phyloP scores from a whole-genome alignment of 2,113 vertebrate genomes.

The Pachypanchax playfairii region DNA sequence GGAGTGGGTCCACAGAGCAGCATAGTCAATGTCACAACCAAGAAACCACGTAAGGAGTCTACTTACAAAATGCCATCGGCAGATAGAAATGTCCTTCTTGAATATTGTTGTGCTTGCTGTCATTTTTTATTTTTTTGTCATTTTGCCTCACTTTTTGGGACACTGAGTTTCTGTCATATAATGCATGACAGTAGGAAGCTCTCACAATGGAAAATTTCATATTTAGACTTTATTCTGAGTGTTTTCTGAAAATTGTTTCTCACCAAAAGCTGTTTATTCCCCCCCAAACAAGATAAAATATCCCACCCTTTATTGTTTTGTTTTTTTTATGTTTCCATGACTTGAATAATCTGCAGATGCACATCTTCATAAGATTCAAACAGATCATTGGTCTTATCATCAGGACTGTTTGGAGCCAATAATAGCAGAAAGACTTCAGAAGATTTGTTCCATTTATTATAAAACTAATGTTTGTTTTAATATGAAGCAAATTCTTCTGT shows the following conservation, averaged over 20 bases:
- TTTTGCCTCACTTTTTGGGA: neutral
- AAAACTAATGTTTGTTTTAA: neutral
- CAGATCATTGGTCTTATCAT: neutral
- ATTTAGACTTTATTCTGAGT: neutral
- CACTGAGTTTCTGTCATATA: conserved; percentile 7
- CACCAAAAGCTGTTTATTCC: no score
- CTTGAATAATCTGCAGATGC: no score
- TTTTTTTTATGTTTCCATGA: no score
- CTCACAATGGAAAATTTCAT: neutral
- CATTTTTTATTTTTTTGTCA: neutral
- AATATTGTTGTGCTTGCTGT: conserved; percentile 6
- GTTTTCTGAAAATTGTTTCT: neutral
- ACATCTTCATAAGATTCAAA: neutral
- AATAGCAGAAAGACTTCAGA: neutral
- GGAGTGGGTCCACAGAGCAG: conserved; percentile 90
- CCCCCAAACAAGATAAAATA: no score
- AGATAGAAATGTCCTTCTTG: conserved; percentile 18
- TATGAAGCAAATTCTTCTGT: neutral
- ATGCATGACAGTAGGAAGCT: neutral
- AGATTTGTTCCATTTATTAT: neutral
- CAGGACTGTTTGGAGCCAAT: neutral
- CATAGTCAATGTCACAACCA: conserved; percentile 90
- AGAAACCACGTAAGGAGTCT: conserved; percentile 88
- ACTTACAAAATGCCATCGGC: conserved; percentile 3
- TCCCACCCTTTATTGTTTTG: no score